Evolutionary conservation across 1,140 invertebrate species (phyloP), one percentile per base, ranked within the genome.

Genomic region (Zaprionus lachaisei): DNA sequence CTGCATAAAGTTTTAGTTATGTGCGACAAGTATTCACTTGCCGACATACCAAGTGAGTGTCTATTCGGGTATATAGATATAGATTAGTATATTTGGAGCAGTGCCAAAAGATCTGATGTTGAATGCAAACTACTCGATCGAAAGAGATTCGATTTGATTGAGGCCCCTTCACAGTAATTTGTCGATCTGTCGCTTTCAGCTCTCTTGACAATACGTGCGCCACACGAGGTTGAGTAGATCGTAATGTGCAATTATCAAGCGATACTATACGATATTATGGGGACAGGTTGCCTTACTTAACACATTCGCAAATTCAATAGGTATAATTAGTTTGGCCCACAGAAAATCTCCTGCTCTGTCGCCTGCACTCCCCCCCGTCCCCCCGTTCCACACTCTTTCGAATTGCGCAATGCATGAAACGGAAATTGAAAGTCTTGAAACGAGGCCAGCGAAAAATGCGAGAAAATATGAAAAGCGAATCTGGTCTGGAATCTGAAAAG

Each of bases 1-100:
- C 73, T 74, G 62, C 61, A 51, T 63, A 76, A 72, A 41, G 37
- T 75, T 66, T 64, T 76, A 55, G 68, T 65, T 72, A 60, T 58
- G 47, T 51, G 34, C 54, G 44, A 51, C 28, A 26, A 44, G 12
- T 24, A 41, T 58, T 41, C 11, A 57, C 34, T 49, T 34, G 20
- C 26, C 24, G 4, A 63, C 38, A 63, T 63, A 28, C 11, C 22
- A 26, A 24, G 11, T 58, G 15, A 37, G 31, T 38, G n/a, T 57
- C 7, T 55, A 15, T 28, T 14, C 4, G 9, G 9, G 24, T 55
- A 24, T 56, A 56, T 24, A 9, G 22, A 51, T 22, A 4, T 38
- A 38, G 5, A 63, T 34, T 37, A 3, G n/a, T 57, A 31, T 44
- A 67, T 62, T 64, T 56, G 58, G 60, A 41, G 38, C 37, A 60